These are phyloP conservation scores for Semaprochilodus insignis DNA, from an alignment of 2,797 vertebrate species.

Conservation along the genomic window DNA sequence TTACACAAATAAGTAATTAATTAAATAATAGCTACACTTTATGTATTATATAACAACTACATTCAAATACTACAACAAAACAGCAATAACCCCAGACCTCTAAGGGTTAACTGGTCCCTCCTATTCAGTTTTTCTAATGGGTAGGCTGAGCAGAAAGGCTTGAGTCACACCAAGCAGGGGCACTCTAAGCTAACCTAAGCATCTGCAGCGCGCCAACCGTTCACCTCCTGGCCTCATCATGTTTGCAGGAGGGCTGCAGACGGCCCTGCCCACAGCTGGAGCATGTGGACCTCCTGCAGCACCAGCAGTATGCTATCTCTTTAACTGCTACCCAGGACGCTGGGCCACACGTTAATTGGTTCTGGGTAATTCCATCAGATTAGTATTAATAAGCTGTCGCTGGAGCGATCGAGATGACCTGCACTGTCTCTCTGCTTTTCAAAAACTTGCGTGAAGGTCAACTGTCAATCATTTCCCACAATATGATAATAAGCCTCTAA, in stretches of 20 bases:
- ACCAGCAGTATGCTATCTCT: slow-evolving; percentile 62
- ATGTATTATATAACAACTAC: neutral
- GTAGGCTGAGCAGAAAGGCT: slow-evolving; percentile 47
- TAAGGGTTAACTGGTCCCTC: neutral
- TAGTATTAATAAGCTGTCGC: slow-evolving; percentile 77
- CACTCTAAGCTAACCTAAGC: slow-evolving; percentile 48
- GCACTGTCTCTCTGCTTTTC: slow-evolving; percentile 65
- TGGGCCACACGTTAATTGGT: slow-evolving; percentile 74
- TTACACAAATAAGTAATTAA: neutral
- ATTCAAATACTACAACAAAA: neutral
- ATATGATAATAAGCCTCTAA: slow-evolving; percentile 78
- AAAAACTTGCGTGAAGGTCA: slow-evolving; percentile 80
- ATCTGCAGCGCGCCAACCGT: slow-evolving; percentile 39
- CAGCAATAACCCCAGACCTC: neutral
- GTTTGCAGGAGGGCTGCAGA: slow-evolving; percentile 33
- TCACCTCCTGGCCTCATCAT: slow-evolving; percentile 58
- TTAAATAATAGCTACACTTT: neutral
- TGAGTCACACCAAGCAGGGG: slow-evolving; percentile 43
- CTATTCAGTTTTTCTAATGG: slow-evolving; percentile 48
- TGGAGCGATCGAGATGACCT: slow-evolving; percentile 68
- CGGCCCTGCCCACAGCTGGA: slow-evolving; percentile 41
- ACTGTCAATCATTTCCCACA: slow-evolving; percentile 77
- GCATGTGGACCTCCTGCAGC: slow-evolving; percentile 36
- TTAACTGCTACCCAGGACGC: slow-evolving; percentile 65
- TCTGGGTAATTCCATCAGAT: slow-evolving; percentile 79